Conservation (phyloP, 2,797 vertebrate species). For the Spinus pinus region DNA sequence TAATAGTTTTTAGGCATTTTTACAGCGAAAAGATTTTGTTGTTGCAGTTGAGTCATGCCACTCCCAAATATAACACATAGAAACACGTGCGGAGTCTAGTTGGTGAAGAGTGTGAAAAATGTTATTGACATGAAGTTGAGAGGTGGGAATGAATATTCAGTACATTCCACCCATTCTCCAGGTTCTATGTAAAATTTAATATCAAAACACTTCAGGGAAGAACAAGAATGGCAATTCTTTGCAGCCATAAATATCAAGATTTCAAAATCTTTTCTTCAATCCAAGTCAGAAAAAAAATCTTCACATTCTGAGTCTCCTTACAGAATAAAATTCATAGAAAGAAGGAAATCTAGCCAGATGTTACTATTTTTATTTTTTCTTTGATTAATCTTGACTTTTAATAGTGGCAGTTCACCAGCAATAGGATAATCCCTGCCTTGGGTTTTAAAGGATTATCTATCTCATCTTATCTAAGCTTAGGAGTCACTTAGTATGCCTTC, state of each 20-base stretch:
- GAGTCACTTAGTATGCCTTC: not conserved
- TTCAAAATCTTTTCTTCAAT: not conserved
- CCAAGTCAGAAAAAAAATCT: not conserved
- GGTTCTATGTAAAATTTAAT: not conserved
- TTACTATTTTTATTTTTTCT: not conserved
- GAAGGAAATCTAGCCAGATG: not conserved
- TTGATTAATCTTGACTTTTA: constrained; percentile 6
- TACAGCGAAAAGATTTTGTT: not conserved
- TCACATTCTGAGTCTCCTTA: not conserved
- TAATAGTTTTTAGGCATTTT: not conserved
- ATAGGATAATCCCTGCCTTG: constrained; percentile 10
- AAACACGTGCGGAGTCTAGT: not conserved
- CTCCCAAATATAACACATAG: not conserved
- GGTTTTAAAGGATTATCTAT: constrained; percentile 22
- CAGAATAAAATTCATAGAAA: not conserved
- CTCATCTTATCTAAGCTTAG: not conserved
- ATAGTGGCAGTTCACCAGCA: not conserved
- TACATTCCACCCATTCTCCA: not conserved
- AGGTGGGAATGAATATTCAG: not conserved
- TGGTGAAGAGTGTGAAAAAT: not conserved
- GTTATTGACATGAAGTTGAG: not conserved
- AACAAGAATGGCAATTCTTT: not conserved
- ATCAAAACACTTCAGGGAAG: not conserved
- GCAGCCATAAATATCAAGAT: not conserved
- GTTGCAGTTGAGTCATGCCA: not conserved